Percentiles rank a stretch among this genome's conserved stretches.
Conservation (phyloP, 1,140 invertebrate species). For the Magallana gigas region DNA sequence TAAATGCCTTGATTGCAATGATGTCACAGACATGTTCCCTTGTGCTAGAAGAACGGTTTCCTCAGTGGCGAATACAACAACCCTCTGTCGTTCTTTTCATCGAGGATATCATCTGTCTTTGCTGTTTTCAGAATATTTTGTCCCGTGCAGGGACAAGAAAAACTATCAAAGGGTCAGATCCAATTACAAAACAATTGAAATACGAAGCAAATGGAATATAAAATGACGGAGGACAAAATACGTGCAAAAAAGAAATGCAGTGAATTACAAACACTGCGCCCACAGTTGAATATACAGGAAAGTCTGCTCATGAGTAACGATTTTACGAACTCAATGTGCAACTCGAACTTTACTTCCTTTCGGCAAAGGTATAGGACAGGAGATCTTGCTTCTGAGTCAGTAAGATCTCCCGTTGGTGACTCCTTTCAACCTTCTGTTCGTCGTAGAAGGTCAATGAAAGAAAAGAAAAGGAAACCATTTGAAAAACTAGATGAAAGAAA, state of each 20-base stretch:
- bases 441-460: background rate
- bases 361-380: background rate
- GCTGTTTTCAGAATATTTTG: conserved; percentile 43
- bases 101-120: conserved; percentile 64
- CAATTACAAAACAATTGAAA: conserved; percentile 53
- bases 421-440: background rate
- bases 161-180: conserved; percentile 46
- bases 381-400: background rate
- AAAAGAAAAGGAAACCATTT: background rate
- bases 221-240: conserved; percentile 49
- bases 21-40: conserved; percentile 71
- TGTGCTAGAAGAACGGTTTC: conserved; percentile 61
- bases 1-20: conserved; percentile 72
- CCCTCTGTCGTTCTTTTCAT: conserved; percentile 67
- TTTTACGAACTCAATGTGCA: background rate
- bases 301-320: background rate
- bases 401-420: background rate
- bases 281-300: background rate
- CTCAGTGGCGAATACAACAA: conserved; percentile 67
- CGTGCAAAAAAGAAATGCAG: conserved; percentile 43
- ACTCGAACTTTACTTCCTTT: background rate
- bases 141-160: conserved; percentile 39
- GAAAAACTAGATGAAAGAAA: conserved; percentile 13
- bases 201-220: conserved; percentile 45
- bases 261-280: conserved; percentile 1